A percentile compares a stretch with the other conserved stretches of the same genome.
Evolutionary conservation across 2,888 invertebrate species (phyloP).

Genomic region (Tetrapedia diversipes): DNA sequence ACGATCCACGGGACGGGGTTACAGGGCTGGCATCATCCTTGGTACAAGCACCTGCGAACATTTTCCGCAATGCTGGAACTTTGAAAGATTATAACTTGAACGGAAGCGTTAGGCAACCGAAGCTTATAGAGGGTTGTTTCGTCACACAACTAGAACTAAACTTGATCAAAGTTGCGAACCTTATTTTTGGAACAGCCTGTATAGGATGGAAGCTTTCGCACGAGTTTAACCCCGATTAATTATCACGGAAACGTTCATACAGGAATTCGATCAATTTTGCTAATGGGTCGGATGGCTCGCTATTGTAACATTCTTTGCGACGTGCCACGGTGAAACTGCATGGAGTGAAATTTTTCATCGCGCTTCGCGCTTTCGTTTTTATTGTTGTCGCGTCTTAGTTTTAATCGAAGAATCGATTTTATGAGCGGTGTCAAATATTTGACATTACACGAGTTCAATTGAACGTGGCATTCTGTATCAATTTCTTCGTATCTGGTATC

Average conservation of each 20-base stretch:
- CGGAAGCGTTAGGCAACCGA: constrained; percentile 7
- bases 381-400: neutral
- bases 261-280: constrained; percentile 22
- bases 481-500: neutral
- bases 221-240: neutral
- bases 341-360: constrained; percentile 43
- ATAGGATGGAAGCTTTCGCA: neutral
- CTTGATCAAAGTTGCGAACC: neutral
- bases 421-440: constrained; percentile 17
- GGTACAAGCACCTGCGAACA: constrained; percentile 26
- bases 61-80: constrained; percentile 30
- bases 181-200: neutral
- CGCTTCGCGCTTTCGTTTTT: neutral
- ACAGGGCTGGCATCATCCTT: constrained; percentile 4
- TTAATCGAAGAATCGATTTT: constrained; percentile 36
- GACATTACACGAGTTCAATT: neutral
- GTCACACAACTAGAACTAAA: neutral
- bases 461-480: constrained; percentile 11
- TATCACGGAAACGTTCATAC: neutral
- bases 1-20: constrained; percentile 23
- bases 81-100: constrained; percentile 37
- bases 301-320: constrained; percentile 1
- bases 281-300: constrained; percentile 30
- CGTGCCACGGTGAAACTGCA: neutral
- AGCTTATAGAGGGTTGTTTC: constrained; percentile 20